These are phyloP conservation scores for Coregonus sp. DNA, from an alignment of 2,797 vertebrate species.

Conservation along the genomic window DNA sequence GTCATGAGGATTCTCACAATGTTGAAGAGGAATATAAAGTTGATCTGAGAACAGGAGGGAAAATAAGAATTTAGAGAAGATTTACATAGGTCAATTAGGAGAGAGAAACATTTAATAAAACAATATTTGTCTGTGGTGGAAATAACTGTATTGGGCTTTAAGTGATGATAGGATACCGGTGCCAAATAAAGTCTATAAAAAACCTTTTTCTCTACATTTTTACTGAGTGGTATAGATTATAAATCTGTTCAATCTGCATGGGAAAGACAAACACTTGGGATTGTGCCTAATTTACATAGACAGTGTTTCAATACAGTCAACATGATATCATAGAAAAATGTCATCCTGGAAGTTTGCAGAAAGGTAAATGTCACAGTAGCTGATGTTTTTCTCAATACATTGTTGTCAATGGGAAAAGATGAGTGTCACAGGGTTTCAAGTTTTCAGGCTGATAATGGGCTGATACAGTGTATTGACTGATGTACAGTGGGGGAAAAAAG, in stretches of 20 bases:
- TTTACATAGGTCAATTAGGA: neutral
- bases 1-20: conserved; percentile 96
- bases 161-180: neutral
- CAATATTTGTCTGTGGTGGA: neutral
- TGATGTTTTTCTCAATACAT: too few species aligned
- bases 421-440: too few species aligned
- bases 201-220: neutral
- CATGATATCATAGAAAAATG: too few species aligned
- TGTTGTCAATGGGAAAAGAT: too few species aligned
- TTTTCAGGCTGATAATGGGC: too few species aligned
- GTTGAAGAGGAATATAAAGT: conserved; percentile 97
- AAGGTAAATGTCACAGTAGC: too few species aligned
- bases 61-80: neutral
- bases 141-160: too few species aligned
- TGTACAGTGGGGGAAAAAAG: too few species aligned
- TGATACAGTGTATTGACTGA: too few species aligned
- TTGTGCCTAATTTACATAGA: too few species aligned
- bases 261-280: neutral
- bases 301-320: too few species aligned
- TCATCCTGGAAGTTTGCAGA: too few species aligned
- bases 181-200: neutral
- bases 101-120: neutral
- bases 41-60: conserved; percentile 78
- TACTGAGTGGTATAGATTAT: neutral
- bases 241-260: neutral